phyloP scores from a whole-genome alignment of 2,888 invertebrate species.

The Spodoptera littoralis region DNA sequence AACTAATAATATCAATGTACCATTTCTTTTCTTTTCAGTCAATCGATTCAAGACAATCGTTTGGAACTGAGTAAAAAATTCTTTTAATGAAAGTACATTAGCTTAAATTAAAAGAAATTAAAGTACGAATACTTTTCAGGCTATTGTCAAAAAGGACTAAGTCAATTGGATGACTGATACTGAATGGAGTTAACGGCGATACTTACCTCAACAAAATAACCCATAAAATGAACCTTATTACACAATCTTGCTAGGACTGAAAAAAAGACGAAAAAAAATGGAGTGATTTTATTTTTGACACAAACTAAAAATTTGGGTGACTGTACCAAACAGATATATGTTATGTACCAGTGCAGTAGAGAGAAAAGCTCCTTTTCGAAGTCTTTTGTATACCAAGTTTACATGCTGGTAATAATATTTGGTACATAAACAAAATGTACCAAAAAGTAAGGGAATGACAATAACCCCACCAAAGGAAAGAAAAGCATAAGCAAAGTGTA shows the following conservation, averaged over 20 bases:
- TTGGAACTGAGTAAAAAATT: conserved; percentile 55
- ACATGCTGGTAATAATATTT: not conserved
- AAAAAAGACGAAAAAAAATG: conserved; percentile 10
- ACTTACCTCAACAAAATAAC: conserved; percentile 63
- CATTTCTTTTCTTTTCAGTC: conserved; percentile 56
- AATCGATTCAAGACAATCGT: conserved; percentile 59
- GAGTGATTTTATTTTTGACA: not conserved
- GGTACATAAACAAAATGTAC: conserved; percentile 7
- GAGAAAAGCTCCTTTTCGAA: conserved; percentile 1
- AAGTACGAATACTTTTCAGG: conserved; percentile 81
- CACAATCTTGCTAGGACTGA: conserved; percentile 44
- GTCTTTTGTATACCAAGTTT: conserved; percentile 5
- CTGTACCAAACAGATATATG: conserved; percentile 10
- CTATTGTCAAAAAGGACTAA: conserved; percentile 83
- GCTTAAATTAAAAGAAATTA: conserved; percentile 65
- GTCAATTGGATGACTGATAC: conserved; percentile 68
- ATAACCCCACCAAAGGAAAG: conserved; percentile 36
- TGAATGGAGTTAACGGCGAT: conserved; percentile 68
- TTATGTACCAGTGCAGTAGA: not conserved
- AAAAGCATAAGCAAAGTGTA: conserved; percentile 43
- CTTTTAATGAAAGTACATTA: conserved; percentile 40
- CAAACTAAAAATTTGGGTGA: conserved; percentile 12
- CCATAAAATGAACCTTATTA: conserved; percentile 59
- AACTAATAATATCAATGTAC: conserved; percentile 38
- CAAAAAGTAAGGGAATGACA: conserved; percentile 5